Percentiles rank a stretch among this genome's conserved stretches.
These are phyloP conservation scores for Piaya cayana DNA, from an alignment of 2,113 vertebrate species.

Conservation along the genomic window DNA sequence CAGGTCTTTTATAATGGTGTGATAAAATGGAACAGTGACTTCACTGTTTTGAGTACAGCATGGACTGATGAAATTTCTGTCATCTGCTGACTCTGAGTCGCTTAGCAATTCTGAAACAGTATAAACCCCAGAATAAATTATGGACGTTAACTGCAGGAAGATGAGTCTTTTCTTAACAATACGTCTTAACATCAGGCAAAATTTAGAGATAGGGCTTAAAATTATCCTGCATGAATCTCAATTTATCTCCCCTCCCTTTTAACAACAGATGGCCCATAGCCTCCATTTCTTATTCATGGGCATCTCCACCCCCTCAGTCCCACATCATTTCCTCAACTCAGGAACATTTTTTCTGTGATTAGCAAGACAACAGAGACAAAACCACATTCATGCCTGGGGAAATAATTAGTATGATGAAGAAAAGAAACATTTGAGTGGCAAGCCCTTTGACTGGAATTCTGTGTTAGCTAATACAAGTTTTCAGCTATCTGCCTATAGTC, in stretches of 20 bases:
- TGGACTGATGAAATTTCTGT: not conserved
- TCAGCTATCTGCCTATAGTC: not conserved
- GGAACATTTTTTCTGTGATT: not conserved
- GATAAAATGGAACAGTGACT: not conserved
- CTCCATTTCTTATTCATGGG: not conserved
- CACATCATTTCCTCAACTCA: not conserved
- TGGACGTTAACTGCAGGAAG: not conserved
- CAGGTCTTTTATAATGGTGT: not conserved
- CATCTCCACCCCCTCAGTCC: not conserved
- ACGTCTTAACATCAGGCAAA: not conserved
- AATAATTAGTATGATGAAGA: not conserved
- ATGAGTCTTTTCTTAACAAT: constrained; percentile 4
- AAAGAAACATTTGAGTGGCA: not conserved
- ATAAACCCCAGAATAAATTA: constrained; percentile 35
- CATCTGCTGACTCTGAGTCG: not conserved
- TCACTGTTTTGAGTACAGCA: not conserved
- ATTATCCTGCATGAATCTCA: constrained; percentile 1
- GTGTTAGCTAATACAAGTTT: not conserved
- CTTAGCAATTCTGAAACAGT: not conserved
- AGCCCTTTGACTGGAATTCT: not conserved
- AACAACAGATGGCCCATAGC: not conserved
- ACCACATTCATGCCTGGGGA: not conserved
- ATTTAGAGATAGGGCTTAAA: not conserved
- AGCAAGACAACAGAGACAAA: not conserved
- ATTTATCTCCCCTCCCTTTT: not conserved